These are phyloP conservation scores for Panthera tigris DNA, from an alignment of 2,113 vertebrate genomes.

Conservation along the genomic window DNA sequence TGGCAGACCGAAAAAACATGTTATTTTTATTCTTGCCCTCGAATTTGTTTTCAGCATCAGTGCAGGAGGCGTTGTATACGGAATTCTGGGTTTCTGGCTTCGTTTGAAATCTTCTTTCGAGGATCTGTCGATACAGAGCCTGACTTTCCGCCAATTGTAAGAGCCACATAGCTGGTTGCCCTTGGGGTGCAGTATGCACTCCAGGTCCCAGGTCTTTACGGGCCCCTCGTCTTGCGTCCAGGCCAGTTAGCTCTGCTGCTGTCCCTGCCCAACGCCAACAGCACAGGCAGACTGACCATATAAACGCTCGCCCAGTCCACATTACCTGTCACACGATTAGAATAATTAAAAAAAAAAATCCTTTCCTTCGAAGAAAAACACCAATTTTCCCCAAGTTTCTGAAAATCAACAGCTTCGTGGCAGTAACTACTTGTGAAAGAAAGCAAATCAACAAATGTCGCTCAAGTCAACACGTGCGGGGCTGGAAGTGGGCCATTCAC, in stretches of 20 bases:
- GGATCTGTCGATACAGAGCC: not conserved
- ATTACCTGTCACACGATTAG: not conserved
- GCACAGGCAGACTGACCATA: too few species aligned
- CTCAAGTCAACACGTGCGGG: not conserved
- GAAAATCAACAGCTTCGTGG: not conserved
- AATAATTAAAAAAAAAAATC: not conserved
- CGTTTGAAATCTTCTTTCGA: not conserved
- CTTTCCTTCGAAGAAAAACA: not conserved
- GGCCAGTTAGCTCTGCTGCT: not conserved
- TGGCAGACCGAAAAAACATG: not conserved
- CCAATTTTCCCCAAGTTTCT: not conserved
- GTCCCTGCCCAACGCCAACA: not conserved
- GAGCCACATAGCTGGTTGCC: not conserved
- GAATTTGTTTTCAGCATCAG: not conserved
- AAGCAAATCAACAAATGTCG: too few species aligned
- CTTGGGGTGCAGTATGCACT: not conserved
- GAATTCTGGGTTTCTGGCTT: not conserved
- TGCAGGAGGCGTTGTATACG: not conserved
- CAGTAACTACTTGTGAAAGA: not conserved
- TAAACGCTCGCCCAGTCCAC: not conserved
- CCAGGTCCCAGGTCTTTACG: not conserved
- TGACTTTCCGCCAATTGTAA: rapidly evolving
- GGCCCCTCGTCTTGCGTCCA: not conserved
- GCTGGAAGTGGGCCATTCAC: not conserved
- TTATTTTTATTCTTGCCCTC: not conserved